These are phyloP conservation scores for Xiphophorus hellerii DNA, from an alignment of 2,113 vertebrate genomes.

Conservation along the genomic window DNA sequence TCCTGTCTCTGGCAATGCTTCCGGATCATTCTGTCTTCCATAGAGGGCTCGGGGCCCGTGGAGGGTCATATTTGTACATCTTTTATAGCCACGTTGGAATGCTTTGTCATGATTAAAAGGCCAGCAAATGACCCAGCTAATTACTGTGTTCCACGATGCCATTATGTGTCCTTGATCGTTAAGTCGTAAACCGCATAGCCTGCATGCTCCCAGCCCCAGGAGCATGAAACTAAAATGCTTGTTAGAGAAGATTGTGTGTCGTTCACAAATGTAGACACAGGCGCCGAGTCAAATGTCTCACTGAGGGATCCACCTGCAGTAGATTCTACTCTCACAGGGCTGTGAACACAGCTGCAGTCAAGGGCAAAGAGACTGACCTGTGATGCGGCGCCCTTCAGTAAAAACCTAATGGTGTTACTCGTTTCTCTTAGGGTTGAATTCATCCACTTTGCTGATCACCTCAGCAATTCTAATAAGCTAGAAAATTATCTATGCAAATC, in stretches of 20 bases:
- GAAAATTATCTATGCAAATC: background rate
- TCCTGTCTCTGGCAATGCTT: constrained; percentile 59
- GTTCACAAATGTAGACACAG: constrained; percentile 35
- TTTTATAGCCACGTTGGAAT: constrained; percentile 70
- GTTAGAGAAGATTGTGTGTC: constrained; percentile 35
- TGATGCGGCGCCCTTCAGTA: background rate
- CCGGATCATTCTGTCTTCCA: constrained; percentile 67
- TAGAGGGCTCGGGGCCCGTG: constrained; percentile 51
- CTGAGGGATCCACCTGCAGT: constrained; percentile 24
- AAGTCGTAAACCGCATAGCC: constrained; percentile 45
- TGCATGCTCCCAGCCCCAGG: constrained; percentile 27
- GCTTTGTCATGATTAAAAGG: constrained; percentile 65
- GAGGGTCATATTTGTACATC: constrained; percentile 62
- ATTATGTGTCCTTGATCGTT: constrained; percentile 63
- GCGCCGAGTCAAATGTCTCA: constrained; percentile 27
- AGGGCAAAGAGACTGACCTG: constrained; percentile 17
- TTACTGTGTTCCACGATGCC: constrained; percentile 61
- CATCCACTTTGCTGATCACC: background rate
- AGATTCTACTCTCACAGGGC: constrained; percentile 1
- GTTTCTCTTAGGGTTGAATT: constrained; percentile 1
- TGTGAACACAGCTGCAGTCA: background rate
- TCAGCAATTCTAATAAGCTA: background rate
- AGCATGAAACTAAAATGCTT: constrained; percentile 43
- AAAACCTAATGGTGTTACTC: background rate
- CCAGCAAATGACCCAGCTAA: constrained; percentile 72